Base-by-base conservation (phyloP, 2,113 vertebrate species). In the Channa argus region DNA sequence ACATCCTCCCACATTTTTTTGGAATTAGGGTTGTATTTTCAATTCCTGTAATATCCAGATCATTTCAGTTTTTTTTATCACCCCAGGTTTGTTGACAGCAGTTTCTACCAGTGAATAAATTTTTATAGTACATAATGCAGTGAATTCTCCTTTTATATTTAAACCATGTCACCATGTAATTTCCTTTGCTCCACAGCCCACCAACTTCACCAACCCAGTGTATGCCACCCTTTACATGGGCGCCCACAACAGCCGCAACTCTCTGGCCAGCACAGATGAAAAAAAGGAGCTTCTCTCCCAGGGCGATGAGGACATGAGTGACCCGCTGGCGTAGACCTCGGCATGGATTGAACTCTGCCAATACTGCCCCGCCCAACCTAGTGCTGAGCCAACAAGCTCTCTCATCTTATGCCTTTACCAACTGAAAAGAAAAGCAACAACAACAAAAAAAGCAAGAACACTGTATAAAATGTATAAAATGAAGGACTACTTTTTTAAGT, bases 401-500 rank as follows among this genome's bases (percentile, higher is more conserved):
- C 83, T 86, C 79, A 85, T 93, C 80, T 74, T 90, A 91, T 90
- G 93, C 93, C 92, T 94, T 94, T 91, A 88, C 86, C 84, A 87
- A 86, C 84, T 65, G 77, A 89, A 88, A 92, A 91, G 83, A 93
- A 93, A 86, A 87, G 79, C 89, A 92, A 92, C 89, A 90, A 90
- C 24, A 24, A 24, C 24, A 24, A 83, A 72, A 82, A 88, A 90
- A 91, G 89, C 67, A 64, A 85, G 92, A 95, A 94, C 92, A 94
- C 94, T 98, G 97, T 98, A 97, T 94, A 97, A 97, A 97, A 93
- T 97, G 96, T 97, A 97, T 95, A 98, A 97, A 93, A 97, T 96
- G 95, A 97, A 97, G 97, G 96, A 97, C 95, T 97, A 97, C 95
- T 98, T 98, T 98, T 98, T 95, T 97, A 98, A 97, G 96, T 98